Evolutionary conservation across 2,113 vertebrate genomes (phyloP), one percentile per base, ranked within the genome.

Genomic region (Dasypus novemcinctus): DNA sequence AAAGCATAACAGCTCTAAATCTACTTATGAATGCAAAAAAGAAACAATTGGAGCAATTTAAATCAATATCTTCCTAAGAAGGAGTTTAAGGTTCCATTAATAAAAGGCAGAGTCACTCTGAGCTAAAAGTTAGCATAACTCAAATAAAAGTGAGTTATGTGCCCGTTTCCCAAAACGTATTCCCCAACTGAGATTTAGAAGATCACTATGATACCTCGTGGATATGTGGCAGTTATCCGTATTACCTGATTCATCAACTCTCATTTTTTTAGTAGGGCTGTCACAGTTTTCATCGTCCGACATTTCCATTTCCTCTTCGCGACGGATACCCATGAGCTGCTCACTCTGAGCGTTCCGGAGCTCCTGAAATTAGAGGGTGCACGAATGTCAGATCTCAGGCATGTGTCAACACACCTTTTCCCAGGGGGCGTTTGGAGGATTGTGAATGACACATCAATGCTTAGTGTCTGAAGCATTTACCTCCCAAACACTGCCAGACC

Each of bases 241-340:
- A 52, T 97, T 98, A 99, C 99, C 99, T 97, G 99, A 98, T 57
- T 99, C 99, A 85, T 99, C 99, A 3, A 98, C 97, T 93, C 99
- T 97, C 86, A 98, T 97, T 96, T 98, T 99, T 98, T 99, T 99
- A 78, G 97, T 98, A 54, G 99, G 99, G 89, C 98, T 99, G 97
- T 99, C 99, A 49, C 98, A 98, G 12, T 97, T 98, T 93, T 99
- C 99, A 38, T 99, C 99, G 23, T 99, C 99, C 0, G 99, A 99
- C 99, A 99, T 99, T 98, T 99, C 99, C 99, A 99, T 99, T 96
- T 99, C 99, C 96, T 99, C 99, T 96, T 99, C 99, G 0, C 99
- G 98, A 2, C 99, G 98, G 95, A 99, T 99, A 80, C 99, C 99
- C 99, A 99, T 99, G 93, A 99, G 99, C 94, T 99, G 99, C 85